phyloP scores from a whole-genome alignment of 2,797 vertebrate genomes.

The Sphenodon punctatus region DNA sequence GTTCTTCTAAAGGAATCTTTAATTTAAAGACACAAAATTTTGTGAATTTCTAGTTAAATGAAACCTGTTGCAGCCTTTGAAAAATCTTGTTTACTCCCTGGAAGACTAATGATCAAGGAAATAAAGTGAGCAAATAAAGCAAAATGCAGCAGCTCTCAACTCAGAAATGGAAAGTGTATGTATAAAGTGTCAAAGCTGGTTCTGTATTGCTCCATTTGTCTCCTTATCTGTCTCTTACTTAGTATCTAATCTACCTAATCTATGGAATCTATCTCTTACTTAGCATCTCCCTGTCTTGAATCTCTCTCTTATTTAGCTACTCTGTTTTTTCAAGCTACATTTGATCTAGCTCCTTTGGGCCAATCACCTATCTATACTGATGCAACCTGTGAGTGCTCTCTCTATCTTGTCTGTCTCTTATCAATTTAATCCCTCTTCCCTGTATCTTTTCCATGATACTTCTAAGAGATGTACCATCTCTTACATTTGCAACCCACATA shows the following conservation, averaged over 20 bases:
- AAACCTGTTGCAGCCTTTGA: no score
- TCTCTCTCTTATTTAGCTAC: not conserved
- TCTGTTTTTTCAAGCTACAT: not conserved
- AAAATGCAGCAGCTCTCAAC: not conserved
- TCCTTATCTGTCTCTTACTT: constrained; percentile 18
- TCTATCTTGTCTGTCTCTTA: no score
- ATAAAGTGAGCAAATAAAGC: constrained; percentile 50
- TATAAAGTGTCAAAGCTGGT: constrained; percentile 34
- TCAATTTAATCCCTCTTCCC: no score
- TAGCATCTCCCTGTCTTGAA: not conserved
- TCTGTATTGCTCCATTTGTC: constrained; percentile 17
- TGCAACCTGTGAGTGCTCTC: no score
- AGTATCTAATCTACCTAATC: constrained; percentile 22
- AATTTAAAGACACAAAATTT: no score
- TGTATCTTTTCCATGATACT: no score
- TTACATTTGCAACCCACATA: no score
- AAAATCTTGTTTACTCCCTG: no score
- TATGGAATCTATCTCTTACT: not conserved
- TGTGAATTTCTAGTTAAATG: no score
- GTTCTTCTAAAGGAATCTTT: no score
- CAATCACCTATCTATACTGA: not conserved
- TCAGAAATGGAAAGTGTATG: not conserved
- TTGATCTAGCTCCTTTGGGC: not conserved
- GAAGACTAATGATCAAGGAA: constrained; percentile 19
- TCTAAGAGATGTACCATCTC: no score